Evolutionary conservation across 2,113 vertebrate species (phyloP), one percentile per base, ranked within the genome.

Genomic region (Camelus dromedarius): DNA sequence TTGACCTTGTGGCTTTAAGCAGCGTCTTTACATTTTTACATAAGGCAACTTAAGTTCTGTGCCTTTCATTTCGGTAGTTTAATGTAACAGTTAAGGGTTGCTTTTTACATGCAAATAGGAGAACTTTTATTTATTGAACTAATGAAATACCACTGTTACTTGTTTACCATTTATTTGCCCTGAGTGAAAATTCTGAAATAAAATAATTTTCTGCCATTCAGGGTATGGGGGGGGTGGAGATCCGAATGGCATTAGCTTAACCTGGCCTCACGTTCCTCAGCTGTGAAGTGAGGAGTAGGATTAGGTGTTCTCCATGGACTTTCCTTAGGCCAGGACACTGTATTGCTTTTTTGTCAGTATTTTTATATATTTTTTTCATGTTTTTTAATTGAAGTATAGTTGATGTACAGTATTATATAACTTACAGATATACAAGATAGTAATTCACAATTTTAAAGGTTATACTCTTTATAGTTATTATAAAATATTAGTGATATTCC

Each of bases 121-220:
- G 42, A 94, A 48, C 0, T 48, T 89, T 89, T 54, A 26, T 72
- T 93, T 35, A 46, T 58, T 22, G 15, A 95, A 96, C 15, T 60
- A 69, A 32, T 73, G 54, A 95, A 89, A 82, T 89, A 62, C 8
- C 14, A 26, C 30, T 13, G 52, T 66, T 84, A 67, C 48, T 56
- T 86, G 26, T 46, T 93, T 86, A 50, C 3, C 32, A 35, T 66
- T 76, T 93, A 81, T 91, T 96, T 94, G 9, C 30, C 77, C 38
- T 60, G 54, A 84, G 50, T 83, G 79, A 75, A 85, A 87, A 60
- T 87, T 67, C 35, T 92, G 84, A 81, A 35, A 70, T 50, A 80
- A 86, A 87, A 80, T 89, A 54, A 66, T 58, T 79, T 64, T 60
- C 67, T 30, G 12, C 50, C 62, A 7, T 60, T 54, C n/a, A 62